Conservation (phyloP, 2,113 vertebrate genomes). For the Crotophaga sulcirostris region DNA sequence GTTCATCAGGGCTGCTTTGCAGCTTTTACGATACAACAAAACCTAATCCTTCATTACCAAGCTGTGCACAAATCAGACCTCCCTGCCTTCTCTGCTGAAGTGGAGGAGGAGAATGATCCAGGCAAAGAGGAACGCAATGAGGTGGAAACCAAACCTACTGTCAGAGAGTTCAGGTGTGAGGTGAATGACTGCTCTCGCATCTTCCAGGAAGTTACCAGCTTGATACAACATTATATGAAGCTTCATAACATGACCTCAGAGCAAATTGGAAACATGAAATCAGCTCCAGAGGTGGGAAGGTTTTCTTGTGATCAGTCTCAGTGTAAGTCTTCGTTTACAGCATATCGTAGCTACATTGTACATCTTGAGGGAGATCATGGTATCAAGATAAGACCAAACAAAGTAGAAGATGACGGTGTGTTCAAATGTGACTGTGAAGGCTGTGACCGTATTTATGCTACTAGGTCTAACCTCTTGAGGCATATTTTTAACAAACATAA, state of each 20-base stretch:
- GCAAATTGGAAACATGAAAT: constrained; percentile 82
- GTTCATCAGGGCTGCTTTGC: constrained; percentile 94
- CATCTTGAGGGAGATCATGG: constrained; percentile 88
- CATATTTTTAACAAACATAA: constrained; percentile 95
- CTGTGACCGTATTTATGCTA: constrained; percentile 92
- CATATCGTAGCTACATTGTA: constrained; percentile 83
- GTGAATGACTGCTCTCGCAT: constrained; percentile 92
- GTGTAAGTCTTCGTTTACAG: constrained; percentile 84
- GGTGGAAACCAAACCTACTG: constrained; percentile 56
- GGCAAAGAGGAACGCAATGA: constrained; percentile 68
- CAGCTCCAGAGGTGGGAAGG: constrained; percentile 76
- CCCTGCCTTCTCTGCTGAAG: constrained; percentile 81
- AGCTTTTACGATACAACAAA: constrained; percentile 95
- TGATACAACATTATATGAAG: constrained; percentile 92
- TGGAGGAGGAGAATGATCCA: constrained; percentile 81
- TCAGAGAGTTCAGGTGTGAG: constrained; percentile 91
- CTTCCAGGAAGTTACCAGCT: constrained; percentile 88
- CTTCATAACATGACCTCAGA: constrained; percentile 89
- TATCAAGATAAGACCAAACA: constrained; percentile 75
- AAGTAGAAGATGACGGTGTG: constrained; percentile 78
- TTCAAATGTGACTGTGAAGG: constrained; percentile 93
- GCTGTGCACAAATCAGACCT: constrained; percentile 92
- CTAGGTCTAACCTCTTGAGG: constrained; percentile 91
- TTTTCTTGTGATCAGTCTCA: constrained; percentile 90
- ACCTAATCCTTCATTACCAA: constrained; percentile 95